These are phyloP conservation scores for Octodonta nipae DNA, from an alignment of 2,888 invertebrate species.

Conservation along the genomic window DNA sequence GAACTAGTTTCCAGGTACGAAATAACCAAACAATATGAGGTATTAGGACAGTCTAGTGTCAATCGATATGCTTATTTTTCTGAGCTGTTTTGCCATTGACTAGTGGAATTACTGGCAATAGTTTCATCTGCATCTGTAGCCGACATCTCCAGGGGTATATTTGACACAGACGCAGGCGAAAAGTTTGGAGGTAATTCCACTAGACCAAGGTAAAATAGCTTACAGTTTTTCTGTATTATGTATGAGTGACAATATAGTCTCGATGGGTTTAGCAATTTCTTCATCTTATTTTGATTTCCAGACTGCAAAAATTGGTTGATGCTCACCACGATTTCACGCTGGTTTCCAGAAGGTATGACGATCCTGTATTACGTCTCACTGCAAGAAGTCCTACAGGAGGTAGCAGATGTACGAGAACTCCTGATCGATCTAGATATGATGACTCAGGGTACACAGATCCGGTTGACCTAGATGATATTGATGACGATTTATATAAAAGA, in stretches of 20 bases:
- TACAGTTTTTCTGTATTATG: too few relatives aligned
- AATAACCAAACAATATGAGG: conserved; percentile 2
- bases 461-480: conserved; percentile 51
- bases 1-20: conserved; percentile 39
- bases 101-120: too few relatives aligned
- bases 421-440: conserved; percentile 49
- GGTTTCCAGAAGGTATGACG: conserved; percentile 62
- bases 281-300: conserved; percentile 21
- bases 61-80: too few relatives aligned
- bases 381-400: conserved; percentile 45
- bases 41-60: too few relatives aligned
- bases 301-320: conserved; percentile 70
- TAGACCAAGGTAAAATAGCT: too few relatives aligned
- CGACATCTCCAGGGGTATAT: too few relatives aligned
- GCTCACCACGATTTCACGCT: conserved; percentile 79
- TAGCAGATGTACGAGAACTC: conserved; percentile 33
- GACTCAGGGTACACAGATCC: conserved; percentile 62
- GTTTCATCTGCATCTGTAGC: too few relatives aligned
- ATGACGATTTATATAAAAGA: conserved; percentile 54
- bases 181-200: too few relatives aligned
- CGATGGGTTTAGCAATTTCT: too few relatives aligned
- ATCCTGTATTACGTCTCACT: conserved; percentile 39
- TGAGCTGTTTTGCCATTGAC: too few relatives aligned
- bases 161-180: too few relatives aligned
- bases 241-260: too few relatives aligned